Evolutionary conservation across 2,888 invertebrate genomes (phyloP).

Genomic region (Schizaphis graminum): DNA sequence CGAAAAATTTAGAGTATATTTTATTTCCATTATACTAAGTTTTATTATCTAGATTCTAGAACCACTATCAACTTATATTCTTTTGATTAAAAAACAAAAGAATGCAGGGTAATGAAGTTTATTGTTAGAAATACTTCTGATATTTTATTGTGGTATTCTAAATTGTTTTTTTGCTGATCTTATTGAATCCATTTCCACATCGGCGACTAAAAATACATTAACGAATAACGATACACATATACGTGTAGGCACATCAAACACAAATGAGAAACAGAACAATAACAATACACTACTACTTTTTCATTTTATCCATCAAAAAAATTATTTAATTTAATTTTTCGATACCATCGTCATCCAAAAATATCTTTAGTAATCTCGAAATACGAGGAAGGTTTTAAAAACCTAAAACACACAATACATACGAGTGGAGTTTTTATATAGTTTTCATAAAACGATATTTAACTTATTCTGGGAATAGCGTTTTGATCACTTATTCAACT

Average conservation of each 20-base stretch:
- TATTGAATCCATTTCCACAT: background rate
- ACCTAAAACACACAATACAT: background rate
- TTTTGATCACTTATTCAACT: background rate
- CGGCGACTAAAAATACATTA: background rate
- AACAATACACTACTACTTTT: background rate
- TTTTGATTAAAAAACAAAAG: conserved; percentile 28
- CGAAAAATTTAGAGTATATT: background rate
- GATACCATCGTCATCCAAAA: background rate
- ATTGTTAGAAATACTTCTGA: conserved; percentile 28
- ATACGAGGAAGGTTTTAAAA: background rate
- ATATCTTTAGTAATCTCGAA: background rate
- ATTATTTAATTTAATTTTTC: background rate
- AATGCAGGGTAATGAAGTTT: conserved; percentile 1
- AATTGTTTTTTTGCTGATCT: background rate
- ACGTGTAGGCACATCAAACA: background rate
- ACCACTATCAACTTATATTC: conserved; percentile 4
- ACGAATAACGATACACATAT: background rate
- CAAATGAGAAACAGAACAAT: background rate
- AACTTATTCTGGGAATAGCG: background rate
- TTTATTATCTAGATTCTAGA: conserved; percentile 5
- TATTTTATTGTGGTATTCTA: conserved; percentile 36
- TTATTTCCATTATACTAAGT: conserved; percentile 10
- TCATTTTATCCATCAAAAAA: background rate
- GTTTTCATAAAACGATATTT: background rate
- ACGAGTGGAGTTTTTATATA: background rate